phyloP scores from a whole-genome alignment of 2,113 vertebrate species.

The Alouatta palliata region DNA sequence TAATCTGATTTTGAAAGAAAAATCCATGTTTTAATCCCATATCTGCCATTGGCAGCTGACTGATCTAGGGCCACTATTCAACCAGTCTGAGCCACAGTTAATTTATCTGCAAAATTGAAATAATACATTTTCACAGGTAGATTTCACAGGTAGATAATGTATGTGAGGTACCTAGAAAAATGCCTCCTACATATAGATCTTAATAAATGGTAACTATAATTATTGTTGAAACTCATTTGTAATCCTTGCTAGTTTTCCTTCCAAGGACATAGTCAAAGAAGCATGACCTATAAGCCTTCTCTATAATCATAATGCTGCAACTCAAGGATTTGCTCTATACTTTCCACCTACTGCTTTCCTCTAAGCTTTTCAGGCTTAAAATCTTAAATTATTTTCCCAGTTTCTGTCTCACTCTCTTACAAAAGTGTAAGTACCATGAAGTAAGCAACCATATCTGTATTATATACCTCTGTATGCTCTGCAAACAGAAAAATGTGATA shows the following conservation, averaged over 20 bases:
- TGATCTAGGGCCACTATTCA: neutral
- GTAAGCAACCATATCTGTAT: neutral
- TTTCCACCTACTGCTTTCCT: neutral
- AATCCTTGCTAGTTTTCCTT: neutral
- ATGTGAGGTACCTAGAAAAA: neutral
- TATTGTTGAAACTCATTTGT: neutral
- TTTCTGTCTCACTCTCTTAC: neutral
- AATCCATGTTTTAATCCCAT: neutral
- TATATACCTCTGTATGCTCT: neutral
- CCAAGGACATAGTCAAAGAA: neutral
- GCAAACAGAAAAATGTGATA: neutral
- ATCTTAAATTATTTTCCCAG: neutral
- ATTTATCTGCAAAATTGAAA: neutral
- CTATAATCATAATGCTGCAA: neutral
- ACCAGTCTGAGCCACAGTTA: neutral
- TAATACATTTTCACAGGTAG: neutral
- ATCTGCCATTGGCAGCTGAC: neutral
- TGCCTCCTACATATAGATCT: neutral
- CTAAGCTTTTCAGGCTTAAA: neutral
- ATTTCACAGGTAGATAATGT: neutral
- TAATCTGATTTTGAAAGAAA: constrained; percentile 36
- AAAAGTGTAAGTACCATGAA: neutral
- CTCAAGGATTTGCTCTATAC: neutral
- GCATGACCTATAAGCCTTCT: neutral
- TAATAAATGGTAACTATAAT: neutral